phyloP scores from a whole-genome alignment of 2,888 invertebrate genomes.

The Aphodius sticticus region DNA sequence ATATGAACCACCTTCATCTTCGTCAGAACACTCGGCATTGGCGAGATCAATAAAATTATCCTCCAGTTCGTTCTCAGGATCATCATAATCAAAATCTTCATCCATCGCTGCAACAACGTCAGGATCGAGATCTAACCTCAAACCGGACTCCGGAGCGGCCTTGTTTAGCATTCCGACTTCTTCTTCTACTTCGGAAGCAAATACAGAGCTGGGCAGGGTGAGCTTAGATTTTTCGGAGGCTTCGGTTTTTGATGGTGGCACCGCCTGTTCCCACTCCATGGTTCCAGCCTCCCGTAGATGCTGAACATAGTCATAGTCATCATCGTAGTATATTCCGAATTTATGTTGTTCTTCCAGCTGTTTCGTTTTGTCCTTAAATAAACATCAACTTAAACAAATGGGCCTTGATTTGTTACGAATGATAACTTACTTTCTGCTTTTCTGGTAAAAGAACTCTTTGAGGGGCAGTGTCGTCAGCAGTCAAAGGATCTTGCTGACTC shows the following conservation, averaged over 20 bases:
- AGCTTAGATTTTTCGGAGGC: slow-evolving; percentile 41
- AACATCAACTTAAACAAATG: slow-evolving; percentile 16
- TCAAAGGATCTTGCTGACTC: slow-evolving; percentile 92
- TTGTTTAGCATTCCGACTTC: slow-evolving; percentile 83
- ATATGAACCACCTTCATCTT: slow-evolving; percentile 61
- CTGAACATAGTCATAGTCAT: slow-evolving; percentile 94
- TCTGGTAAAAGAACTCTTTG: slow-evolving; percentile 77
- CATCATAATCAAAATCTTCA: slow-evolving; percentile 87
- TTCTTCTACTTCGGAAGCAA: slow-evolving; percentile 86
- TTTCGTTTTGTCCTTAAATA: slow-evolving; percentile 59
- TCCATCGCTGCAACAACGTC: slow-evolving; percentile 93
- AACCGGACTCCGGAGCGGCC: slow-evolving; percentile 75
- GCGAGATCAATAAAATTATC: slow-evolving; percentile 92
- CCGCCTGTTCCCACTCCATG: slow-evolving; percentile 64
- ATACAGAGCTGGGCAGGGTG: slow-evolving; percentile 84
- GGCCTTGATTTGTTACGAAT: background rate
- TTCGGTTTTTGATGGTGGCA: slow-evolving; percentile 45
- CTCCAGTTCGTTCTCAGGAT: slow-evolving; percentile 85
- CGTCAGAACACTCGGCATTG: slow-evolving; percentile 65
- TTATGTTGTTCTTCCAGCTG: slow-evolving; percentile 78
- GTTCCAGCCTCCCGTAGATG: slow-evolving; percentile 77
- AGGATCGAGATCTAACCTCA: slow-evolving; percentile 83
- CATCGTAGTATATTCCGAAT: slow-evolving; percentile 92
- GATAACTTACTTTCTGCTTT: slow-evolving; percentile 58
- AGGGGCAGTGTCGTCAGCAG: slow-evolving; percentile 88